Conservation (phyloP, 2,888 invertebrate species). For the Mechanitis mazaeus region DNA sequence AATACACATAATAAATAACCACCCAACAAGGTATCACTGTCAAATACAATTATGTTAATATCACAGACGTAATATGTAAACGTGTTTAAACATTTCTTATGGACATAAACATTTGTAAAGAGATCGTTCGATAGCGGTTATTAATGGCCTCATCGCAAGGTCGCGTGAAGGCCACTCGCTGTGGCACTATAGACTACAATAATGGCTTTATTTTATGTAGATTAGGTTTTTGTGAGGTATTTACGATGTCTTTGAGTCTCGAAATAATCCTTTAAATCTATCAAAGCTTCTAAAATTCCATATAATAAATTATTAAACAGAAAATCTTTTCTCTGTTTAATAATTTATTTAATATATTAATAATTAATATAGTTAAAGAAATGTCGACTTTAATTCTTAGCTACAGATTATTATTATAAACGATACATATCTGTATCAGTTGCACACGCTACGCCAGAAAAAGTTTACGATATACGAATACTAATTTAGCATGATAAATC, state of each 20-base stretch:
- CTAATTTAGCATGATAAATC: background rate
- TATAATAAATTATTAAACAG: background rate
- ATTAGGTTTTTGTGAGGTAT: background rate
- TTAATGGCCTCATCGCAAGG: conserved; percentile 4
- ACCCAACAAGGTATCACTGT: conserved; percentile 4
- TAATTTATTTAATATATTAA: too few relatives aligned
- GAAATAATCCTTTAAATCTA: background rate
- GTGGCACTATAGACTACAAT: background rate
- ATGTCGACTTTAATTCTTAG: too few relatives aligned
- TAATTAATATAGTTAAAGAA: too few relatives aligned
- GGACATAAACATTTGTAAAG: conserved; percentile 15
- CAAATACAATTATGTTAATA: conserved; percentile 2
- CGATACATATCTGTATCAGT: background rate
- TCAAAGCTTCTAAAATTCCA: too few relatives aligned
- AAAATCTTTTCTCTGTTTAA: too few relatives aligned
- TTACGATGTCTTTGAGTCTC: background rate
- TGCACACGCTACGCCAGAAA: background rate
- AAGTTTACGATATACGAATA: background rate
- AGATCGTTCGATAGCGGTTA: conserved; percentile 10
- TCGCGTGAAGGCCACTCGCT: background rate
- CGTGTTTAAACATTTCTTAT: conserved; percentile 5
- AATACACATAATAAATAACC: too few relatives aligned
- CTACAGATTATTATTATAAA: too few relatives aligned
- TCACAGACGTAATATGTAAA: background rate
- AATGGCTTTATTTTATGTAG: background rate